Conservation (phyloP, 2,113 vertebrate genomes). For the Engraulis encrasicolus region DNA sequence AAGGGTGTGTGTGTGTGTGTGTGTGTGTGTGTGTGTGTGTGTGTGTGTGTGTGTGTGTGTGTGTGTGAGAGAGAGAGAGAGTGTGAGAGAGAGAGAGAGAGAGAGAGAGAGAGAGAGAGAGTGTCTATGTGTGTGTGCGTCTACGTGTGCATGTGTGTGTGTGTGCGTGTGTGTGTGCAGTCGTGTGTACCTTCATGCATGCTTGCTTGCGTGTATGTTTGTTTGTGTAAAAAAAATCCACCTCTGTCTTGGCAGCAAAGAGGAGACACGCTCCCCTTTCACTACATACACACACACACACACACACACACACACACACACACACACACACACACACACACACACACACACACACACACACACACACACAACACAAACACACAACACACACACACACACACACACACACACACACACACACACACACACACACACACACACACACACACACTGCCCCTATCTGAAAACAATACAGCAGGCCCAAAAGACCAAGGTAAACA, state of each 20-base stretch:
- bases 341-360: neutral
- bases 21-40: neutral
- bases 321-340: too few species aligned
- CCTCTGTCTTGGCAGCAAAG: neutral
- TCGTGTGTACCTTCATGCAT: too few species aligned
- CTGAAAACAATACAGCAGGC: neutral
- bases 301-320: too few species aligned
- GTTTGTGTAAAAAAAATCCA: neutral
- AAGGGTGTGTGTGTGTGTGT: neutral
- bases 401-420: neutral
- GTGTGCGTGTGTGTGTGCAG: conserved; percentile 2
- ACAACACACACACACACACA: too few species aligned
- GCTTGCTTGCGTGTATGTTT: neutral
- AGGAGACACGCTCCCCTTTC: conserved; percentile 1
- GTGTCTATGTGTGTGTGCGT: neutral
- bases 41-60: neutral
- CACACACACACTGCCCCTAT: neutral
- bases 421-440: neutral
- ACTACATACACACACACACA: neutral
- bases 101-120: neutral
- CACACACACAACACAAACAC: neutral
- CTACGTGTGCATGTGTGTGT: neutral
- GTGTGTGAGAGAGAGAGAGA: conserved; percentile 18
- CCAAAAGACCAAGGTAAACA: conserved; percentile 2
- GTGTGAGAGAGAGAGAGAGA: neutral